A percentile compares a stretch with the other conserved stretches of the same genome.
phyloP scores from a whole-genome alignment of 2,888 invertebrate genomes.

The Eupithecia subfuscata region DNA sequence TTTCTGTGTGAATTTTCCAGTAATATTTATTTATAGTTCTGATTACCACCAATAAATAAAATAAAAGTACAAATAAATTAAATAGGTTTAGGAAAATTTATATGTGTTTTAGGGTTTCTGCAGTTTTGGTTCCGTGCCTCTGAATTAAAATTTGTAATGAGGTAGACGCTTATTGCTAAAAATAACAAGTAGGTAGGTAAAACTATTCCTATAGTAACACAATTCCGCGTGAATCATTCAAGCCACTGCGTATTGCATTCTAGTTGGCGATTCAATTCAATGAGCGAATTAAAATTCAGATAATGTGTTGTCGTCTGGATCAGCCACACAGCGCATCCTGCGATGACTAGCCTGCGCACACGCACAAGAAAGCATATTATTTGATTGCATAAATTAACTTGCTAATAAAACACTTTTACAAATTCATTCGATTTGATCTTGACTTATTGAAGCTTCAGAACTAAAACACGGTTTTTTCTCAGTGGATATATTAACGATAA shows the following conservation, averaged over 20 bases:
- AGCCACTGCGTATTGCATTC: constrained; percentile 67
- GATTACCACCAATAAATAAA: too few relatives aligned
- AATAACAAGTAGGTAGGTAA: constrained; percentile 32
- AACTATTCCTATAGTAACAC: constrained; percentile 45
- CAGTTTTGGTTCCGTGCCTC: not conserved
- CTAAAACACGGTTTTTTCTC: not conserved
- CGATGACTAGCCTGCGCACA: constrained; percentile 30
- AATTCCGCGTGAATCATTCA: constrained; percentile 65
- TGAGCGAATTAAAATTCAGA: constrained; percentile 77
- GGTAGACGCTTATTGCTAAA: constrained; percentile 27
- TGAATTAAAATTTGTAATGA: not conserved
- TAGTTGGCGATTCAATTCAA: constrained; percentile 75
- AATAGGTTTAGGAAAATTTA: not conserved
- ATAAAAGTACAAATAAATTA: too few relatives aligned
- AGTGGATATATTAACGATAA: constrained; percentile 31
- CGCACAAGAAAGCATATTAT: not conserved
- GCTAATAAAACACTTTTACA: not conserved
- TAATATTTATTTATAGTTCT: not conserved
- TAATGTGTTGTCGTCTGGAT: constrained; percentile 67
- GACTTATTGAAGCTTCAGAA: not conserved
- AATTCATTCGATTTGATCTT: not conserved
- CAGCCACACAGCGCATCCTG: constrained; percentile 78
- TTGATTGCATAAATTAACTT: not conserved
- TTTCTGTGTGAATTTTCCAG: not conserved
- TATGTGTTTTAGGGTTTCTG: too few relatives aligned